Evolutionary conservation across 1,140 invertebrate species (phyloP).

Genomic region (Nymphalis io): DNA sequence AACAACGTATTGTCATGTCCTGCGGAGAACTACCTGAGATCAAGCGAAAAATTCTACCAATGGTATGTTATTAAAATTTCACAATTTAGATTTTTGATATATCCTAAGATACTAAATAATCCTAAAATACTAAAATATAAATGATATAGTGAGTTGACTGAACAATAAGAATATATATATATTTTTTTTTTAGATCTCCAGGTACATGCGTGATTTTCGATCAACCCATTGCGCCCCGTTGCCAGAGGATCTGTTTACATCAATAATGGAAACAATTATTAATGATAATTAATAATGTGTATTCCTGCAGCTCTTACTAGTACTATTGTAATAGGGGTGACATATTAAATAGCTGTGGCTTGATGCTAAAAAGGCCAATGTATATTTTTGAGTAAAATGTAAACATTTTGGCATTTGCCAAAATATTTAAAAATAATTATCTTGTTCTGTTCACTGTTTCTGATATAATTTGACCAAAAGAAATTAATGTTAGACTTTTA

Average conservation of each 20-base stretch:
- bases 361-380: too few relatives aligned
- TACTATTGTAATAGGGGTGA: neutral
- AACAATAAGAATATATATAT: too few relatives aligned
- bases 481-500: too few relatives aligned
- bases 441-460: too few relatives aligned
- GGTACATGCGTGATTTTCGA: constrained; percentile 92
- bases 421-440: too few relatives aligned
- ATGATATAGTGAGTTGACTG: too few relatives aligned
- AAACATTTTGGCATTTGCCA: too few relatives aligned
- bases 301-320: constrained; percentile 1
- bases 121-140: too few relatives aligned
- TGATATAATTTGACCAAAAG: too few relatives aligned
- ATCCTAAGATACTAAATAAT: too few relatives aligned
- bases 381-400: too few relatives aligned
- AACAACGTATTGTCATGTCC: constrained; percentile 48
- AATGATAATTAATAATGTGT: neutral
- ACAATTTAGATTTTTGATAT: too few relatives aligned
- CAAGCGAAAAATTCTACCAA: constrained; percentile 43
- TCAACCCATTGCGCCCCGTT: constrained; percentile 93
- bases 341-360: neutral
- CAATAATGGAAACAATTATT: constrained; percentile 25
- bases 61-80: constrained; percentile 39
- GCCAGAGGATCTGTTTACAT: constrained; percentile 65
- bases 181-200: constrained; percentile 78
- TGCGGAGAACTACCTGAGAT: constrained; percentile 42